Evolutionary conservation across 1,140 invertebrate species (phyloP).

Genomic region (Bombus terrestris): DNA sequence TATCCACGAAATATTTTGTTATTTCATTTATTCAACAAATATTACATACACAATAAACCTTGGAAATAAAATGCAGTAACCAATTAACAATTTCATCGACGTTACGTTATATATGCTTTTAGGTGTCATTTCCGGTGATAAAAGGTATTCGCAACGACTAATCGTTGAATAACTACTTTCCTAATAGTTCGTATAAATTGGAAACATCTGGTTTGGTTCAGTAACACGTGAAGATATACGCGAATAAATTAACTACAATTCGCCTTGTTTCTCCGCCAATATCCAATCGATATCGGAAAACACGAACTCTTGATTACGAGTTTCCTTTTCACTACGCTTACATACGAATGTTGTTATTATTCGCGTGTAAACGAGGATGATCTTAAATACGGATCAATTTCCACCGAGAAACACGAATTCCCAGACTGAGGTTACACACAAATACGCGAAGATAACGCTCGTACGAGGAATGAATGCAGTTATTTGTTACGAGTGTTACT

Average conservation of each 20-base stretch:
- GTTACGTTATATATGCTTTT: too few species aligned
- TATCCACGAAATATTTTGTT: neutral
- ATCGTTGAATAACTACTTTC: too few species aligned
- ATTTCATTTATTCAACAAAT: neutral
- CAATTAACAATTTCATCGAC: neutral
- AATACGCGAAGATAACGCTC: conserved; percentile 49
- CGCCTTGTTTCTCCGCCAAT: neutral
- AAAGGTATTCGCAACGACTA: neutral
- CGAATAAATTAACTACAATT: neutral
- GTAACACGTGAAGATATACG: neutral
- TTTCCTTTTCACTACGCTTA: neutral
- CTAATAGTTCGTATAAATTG: neutral
- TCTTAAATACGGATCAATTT: neutral
- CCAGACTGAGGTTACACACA: conserved; percentile 29
- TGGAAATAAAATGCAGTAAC: neutral
- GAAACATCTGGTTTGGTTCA: too few species aligned
- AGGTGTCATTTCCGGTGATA: neutral
- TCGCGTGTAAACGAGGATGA: neutral
- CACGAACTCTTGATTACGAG: neutral
- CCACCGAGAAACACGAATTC: conserved; percentile 7
- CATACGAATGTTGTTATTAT: neutral
- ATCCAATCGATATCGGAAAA: neutral
- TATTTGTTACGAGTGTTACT: conserved; percentile 58
- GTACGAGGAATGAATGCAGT: conserved; percentile 31
- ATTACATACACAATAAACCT: neutral